phyloP scores from a whole-genome alignment of 2,888 invertebrate genomes.

The Pandemis corylana region DNA sequence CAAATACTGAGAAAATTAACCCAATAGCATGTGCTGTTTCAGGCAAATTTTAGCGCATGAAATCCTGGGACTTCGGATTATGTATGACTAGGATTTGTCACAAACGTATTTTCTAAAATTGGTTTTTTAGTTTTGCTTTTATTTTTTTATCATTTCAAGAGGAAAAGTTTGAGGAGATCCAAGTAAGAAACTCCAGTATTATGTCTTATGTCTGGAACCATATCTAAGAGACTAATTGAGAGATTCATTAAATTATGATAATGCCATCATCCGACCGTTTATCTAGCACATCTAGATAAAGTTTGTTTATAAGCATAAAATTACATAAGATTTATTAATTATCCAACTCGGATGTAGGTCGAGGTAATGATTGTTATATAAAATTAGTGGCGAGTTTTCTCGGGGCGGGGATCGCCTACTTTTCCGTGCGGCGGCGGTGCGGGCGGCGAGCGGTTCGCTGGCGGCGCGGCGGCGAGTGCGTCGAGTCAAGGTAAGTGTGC shows the following conservation, averaged over 20 bases:
- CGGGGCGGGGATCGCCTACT: constrained; percentile 68
- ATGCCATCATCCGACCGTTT: neutral
- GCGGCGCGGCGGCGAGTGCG: constrained; percentile 61
- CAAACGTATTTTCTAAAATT: too few relatives aligned
- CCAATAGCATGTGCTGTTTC: too few relatives aligned
- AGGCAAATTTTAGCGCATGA: too few relatives aligned
- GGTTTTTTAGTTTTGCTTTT: too few relatives aligned
- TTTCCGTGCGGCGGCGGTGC: constrained; percentile 67
- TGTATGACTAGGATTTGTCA: too few relatives aligned
- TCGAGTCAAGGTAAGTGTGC: constrained; percentile 84
- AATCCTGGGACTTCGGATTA: too few relatives aligned
- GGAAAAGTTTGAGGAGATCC: neutral
- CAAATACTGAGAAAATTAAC: too few relatives aligned
- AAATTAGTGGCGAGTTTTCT: constrained; percentile 60
- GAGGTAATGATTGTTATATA: constrained; percentile 47
- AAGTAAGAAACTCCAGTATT: neutral
- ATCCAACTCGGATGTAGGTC: constrained; percentile 39
- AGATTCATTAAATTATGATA: constrained; percentile 7
- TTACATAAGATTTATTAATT: constrained; percentile 9
- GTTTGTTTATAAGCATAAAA: constrained; percentile 7
- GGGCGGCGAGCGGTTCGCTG: constrained; percentile 52
- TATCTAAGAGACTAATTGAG: neutral
- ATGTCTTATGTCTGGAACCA: neutral
- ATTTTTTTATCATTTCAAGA: too few relatives aligned
- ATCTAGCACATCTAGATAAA: constrained; percentile 18